These are phyloP conservation scores for Drosophila birchii DNA, from an alignment of 2,888 invertebrate genomes.

Conservation along the genomic window DNA sequence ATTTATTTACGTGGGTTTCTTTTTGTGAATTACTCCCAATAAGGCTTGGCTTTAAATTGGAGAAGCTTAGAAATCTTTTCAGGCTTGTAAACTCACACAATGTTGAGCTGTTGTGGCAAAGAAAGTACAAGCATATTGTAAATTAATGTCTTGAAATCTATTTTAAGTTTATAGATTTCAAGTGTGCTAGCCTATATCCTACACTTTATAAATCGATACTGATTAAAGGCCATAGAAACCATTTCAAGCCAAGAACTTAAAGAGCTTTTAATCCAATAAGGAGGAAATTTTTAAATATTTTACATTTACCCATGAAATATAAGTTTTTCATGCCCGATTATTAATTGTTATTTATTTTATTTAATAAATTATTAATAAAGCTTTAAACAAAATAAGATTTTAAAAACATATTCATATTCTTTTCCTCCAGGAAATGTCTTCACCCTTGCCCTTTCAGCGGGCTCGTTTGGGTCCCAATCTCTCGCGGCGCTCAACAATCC, in stretches of 20 bases:
- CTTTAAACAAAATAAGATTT: background rate
- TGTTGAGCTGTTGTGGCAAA: too few species aligned
- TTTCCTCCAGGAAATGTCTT: constrained; percentile 82
- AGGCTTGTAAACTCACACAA: background rate
- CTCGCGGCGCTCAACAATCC: constrained; percentile 84
- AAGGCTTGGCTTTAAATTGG: background rate
- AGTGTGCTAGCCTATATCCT: background rate
- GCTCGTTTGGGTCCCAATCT: constrained; percentile 77
- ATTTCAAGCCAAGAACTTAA: background rate
- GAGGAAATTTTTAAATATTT: background rate
- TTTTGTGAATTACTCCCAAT: background rate
- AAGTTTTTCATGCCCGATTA: background rate
- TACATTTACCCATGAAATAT: background rate
- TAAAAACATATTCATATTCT: background rate
- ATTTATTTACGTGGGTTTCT: background rate
- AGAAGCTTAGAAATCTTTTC: background rate
- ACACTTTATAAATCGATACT: constrained; percentile 1
- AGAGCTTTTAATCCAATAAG: background rate
- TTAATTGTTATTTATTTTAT: background rate
- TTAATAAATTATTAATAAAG: background rate
- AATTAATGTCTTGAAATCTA: background rate
- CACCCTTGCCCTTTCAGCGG: constrained; percentile 81
- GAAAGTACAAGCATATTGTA: background rate
- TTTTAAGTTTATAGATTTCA: background rate
- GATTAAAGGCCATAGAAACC: background rate